Conservation (phyloP, 1,140 invertebrate species). For the Drosophila setifemur region DNA sequence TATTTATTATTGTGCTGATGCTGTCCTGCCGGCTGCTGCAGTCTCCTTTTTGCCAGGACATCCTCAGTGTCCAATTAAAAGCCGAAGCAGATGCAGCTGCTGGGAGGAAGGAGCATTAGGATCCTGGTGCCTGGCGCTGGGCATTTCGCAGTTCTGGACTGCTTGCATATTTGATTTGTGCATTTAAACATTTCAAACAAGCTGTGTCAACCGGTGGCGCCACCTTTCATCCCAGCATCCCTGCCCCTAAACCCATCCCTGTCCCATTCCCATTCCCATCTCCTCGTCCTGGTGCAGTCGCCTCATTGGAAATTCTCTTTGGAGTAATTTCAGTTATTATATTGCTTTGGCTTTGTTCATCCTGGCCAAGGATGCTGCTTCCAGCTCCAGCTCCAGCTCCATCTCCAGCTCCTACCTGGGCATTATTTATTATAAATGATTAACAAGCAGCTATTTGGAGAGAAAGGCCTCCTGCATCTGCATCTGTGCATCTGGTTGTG, state of each 20-base stretch:
- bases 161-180: slow-evolving; percentile 79
- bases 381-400: slow-evolving; percentile 16
- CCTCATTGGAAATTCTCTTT: slow-evolving; percentile 76
- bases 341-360: slow-evolving; percentile 74
- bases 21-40: slow-evolving; percentile 10
- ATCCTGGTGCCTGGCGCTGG: slow-evolving; percentile 42
- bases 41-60: slow-evolving; percentile 38
- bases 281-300: slow-evolving; percentile 12
- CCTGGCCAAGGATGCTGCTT: slow-evolving; percentile 9
- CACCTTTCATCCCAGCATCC: neutral
- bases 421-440: slow-evolving; percentile 79
- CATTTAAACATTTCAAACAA: slow-evolving; percentile 78
- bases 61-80: slow-evolving; percentile 68
- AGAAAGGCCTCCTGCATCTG: slow-evolving; percentile 15
- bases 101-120: neutral
- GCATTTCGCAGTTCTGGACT: slow-evolving; percentile 31
- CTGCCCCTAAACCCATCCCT: neutral
- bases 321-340: slow-evolving; percentile 79
- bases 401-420: slow-evolving; percentile 48
- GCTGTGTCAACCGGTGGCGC: slow-evolving; percentile 13
- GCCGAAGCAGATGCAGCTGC: slow-evolving; percentile 31
- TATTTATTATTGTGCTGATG: slow-evolving; percentile 53
- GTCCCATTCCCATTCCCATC: neutral
- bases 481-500: neutral
- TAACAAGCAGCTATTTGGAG: slow-evolving; percentile 66